These are phyloP conservation scores for Acrossocheilus fasciatus DNA, from an alignment of 2,797 vertebrate species.

Conservation along the genomic window DNA sequence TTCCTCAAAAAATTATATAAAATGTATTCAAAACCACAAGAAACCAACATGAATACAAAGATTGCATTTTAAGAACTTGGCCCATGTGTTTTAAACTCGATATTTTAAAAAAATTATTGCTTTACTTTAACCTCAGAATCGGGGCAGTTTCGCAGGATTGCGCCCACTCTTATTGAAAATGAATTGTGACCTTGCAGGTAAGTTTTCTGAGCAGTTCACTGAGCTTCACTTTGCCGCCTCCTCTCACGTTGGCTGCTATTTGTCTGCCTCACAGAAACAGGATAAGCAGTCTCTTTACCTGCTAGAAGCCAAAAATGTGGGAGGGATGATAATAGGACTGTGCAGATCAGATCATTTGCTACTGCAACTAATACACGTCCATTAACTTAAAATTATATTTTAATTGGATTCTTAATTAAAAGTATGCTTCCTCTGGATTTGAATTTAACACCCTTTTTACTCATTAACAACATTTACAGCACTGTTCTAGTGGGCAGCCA, in stretches of 20 bases:
- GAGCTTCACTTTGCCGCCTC: not conserved
- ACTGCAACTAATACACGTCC: not conserved
- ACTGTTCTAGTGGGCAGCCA: not conserved
- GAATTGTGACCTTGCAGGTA: constrained; percentile 6
- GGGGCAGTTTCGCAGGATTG: not conserved
- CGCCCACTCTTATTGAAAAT: constrained; percentile 9
- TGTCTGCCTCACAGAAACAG: constrained; percentile 1
- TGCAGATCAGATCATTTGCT: not conserved
- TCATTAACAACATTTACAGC: not conserved
- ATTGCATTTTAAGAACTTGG: not conserved
- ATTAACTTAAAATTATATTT: not conserved
- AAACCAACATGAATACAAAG: not conserved
- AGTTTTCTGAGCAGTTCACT: not conserved
- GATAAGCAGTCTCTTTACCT: not conserved
- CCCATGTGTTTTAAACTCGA: not conserved
- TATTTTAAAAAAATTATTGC: not conserved
- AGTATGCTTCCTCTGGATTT: not conserved
- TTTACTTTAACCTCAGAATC: not conserved
- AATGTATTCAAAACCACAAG: not conserved
- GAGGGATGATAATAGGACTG: not conserved
- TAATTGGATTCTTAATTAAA: constrained; percentile 27
- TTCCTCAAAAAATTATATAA: not conserved
- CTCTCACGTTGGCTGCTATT: not conserved
- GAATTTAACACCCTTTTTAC: not conserved
- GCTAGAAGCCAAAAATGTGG: constrained; percentile 15